phyloP scores from a whole-genome alignment of 1,140 invertebrate species.

The Drosophila parvula region DNA sequence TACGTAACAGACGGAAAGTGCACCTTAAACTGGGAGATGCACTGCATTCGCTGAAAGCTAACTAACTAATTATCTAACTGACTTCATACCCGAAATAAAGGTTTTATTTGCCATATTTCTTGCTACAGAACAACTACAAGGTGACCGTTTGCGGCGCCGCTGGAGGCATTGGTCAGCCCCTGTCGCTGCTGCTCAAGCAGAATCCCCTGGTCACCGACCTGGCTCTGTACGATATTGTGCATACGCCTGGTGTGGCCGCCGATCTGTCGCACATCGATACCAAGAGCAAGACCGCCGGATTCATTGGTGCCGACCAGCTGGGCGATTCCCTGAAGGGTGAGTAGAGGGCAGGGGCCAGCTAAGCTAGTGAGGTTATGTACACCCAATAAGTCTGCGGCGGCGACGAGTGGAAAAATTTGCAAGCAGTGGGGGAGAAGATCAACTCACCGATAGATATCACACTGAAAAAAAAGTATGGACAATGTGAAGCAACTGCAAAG shows the following conservation, averaged over 20 bases:
- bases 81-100: neutral
- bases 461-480: neutral
- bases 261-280: slow-evolving; percentile 99
- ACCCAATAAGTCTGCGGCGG: too few relatives aligned
- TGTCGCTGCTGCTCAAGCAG: slow-evolving; percentile 97
- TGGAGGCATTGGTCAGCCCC: slow-evolving; percentile 99
- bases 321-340: slow-evolving; percentile 86
- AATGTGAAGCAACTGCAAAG: neutral
- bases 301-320: slow-evolving; percentile 90
- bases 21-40: slow-evolving; percentile 8
- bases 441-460: neutral
- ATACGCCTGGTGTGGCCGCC: slow-evolving; percentile 98
- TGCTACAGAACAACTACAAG: slow-evolving; percentile 86
- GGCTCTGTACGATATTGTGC: slow-evolving; percentile 97
- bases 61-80: neutral
- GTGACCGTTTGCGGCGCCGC: slow-evolving; percentile 98
- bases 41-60: neutral
- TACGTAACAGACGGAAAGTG: slow-evolving; percentile 62
- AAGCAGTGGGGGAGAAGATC: neutral
- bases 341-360: slow-evolving; percentile 44
- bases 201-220: slow-evolving; percentile 93
- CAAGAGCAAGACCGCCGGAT: slow-evolving; percentile 92
- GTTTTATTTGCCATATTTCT: slow-evolving; percentile 2
- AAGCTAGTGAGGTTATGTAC: slow-evolving; percentile 66
- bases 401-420: slow-evolving; percentile 36